Percentiles rank a stretch among this genome's conserved stretches.
Conservation (phyloP, 2,113 vertebrate genomes). For the Phylloscopus trochiloides region DNA sequence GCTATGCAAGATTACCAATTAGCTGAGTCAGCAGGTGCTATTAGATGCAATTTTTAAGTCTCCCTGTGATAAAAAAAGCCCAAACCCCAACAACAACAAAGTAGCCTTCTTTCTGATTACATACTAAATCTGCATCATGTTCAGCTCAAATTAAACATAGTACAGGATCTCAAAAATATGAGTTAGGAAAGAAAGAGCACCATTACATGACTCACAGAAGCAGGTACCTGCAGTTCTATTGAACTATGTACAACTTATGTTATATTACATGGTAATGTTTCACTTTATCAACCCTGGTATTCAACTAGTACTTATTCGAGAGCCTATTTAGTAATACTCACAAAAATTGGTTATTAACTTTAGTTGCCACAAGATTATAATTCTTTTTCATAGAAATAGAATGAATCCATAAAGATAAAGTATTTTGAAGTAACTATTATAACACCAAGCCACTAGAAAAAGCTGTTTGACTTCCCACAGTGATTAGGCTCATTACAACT, state of each 20-base stretch:
- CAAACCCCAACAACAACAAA: not conserved
- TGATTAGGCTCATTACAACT: not conserved
- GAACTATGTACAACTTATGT: not conserved
- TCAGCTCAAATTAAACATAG: not conserved
- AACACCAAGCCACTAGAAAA: not conserved
- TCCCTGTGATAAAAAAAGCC: not conserved
- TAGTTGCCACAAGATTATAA: not conserved
- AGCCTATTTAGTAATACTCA: slow-evolving; percentile 36
- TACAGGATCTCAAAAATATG: not conserved
- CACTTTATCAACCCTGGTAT: slow-evolving; percentile 24
- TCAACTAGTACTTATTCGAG: slow-evolving; percentile 14
- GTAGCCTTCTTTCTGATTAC: not conserved
- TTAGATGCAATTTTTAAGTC: not conserved
- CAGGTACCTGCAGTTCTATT: not conserved
- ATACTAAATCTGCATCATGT: not conserved
- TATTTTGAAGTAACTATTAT: not conserved
- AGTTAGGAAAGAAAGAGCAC: not conserved
- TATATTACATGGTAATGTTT: not conserved
- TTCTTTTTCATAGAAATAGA: slow-evolving; percentile 17
- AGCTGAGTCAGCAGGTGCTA: not conserved
- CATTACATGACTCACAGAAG: not conserved
- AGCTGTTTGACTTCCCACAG: not conserved
- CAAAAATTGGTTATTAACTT: slow-evolving; percentile 57
- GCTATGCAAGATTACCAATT: not conserved
- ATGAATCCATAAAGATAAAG: slow-evolving; percentile 35